Evolutionary conservation across 2,888 invertebrate genomes (phyloP).

Genomic region (Stenodera caucasica): DNA sequence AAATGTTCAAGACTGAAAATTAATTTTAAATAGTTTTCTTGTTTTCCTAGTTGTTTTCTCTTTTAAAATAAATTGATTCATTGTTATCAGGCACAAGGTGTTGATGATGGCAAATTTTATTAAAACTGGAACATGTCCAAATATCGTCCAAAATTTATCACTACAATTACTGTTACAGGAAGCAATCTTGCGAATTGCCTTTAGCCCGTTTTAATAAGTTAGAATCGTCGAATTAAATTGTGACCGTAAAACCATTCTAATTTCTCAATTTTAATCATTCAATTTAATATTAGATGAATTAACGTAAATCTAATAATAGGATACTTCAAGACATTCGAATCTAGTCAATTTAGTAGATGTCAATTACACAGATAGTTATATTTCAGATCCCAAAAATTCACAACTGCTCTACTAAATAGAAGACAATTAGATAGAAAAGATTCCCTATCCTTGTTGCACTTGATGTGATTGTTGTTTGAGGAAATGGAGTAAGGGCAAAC

Average conservation of each 20-base stretch:
- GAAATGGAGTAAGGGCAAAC: no score
- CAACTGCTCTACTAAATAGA: no score
- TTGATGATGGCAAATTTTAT: background rate
- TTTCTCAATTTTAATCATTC: background rate
- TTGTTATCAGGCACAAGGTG: background rate
- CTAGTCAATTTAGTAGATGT: no score
- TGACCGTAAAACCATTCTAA: background rate
- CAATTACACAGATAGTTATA: no score
- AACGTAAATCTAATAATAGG: no score
- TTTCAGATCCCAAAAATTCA: no score
- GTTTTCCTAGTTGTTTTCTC: background rate
- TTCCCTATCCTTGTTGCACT: no score
- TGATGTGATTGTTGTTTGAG: no score
- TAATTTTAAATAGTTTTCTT: background rate
- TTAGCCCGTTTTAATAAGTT: slow-evolving; percentile 7
- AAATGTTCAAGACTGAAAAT: no score
- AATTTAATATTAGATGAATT: no score
- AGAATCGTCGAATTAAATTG: slow-evolving; percentile 2
- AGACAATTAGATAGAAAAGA: no score
- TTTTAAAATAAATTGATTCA: background rate
- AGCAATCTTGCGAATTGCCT: slow-evolving; percentile 1
- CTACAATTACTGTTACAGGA: slow-evolving; percentile 2
- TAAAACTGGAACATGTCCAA: slow-evolving; percentile 3
- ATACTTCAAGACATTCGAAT: no score
- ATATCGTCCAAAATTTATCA: background rate